phyloP scores from a whole-genome alignment of 2,888 invertebrate genomes.

The Sericinus montela region DNA sequence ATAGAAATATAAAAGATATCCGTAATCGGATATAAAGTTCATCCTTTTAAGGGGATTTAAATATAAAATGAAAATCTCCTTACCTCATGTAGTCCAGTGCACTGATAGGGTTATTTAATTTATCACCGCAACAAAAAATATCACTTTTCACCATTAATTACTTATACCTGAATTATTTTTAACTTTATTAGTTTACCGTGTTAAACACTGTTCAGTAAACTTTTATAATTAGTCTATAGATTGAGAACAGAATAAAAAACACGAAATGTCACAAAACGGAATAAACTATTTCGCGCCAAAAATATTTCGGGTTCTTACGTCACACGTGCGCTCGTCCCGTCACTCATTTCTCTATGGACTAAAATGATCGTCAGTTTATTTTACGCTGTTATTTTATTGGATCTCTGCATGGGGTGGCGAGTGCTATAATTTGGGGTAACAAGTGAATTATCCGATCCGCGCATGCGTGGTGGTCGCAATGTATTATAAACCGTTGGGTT shows the following conservation, averaged over 20 bases:
- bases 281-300: slow-evolving; percentile 39
- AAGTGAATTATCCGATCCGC: slow-evolving; percentile 68
- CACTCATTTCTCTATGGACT: slow-evolving; percentile 56
- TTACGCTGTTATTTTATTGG: slow-evolving; percentile 55
- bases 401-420: slow-evolving; percentile 70
- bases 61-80: neutral
- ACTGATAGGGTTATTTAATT: neutral
- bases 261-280: slow-evolving; percentile 7
- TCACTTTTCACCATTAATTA: neutral
- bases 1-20: too few species aligned
- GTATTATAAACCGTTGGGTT: slow-evolving; percentile 49
- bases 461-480: slow-evolving; percentile 73
- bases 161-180: too few species aligned
- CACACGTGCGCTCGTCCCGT: slow-evolving; percentile 47
- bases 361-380: slow-evolving; percentile 44
- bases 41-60: too few species aligned
- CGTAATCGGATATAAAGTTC: too few species aligned
- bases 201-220: too few species aligned
- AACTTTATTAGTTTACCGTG: too few species aligned
- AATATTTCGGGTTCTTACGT: slow-evolving; percentile 34
- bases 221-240: too few species aligned
- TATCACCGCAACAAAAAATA: neutral
- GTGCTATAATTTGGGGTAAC: slow-evolving; percentile 66
- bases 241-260: slow-evolving; percentile 9
- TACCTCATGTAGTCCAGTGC: neutral